A percentile compares a stretch with the other conserved stretches of the same genome.
Conservation (phyloP, 2,888 invertebrate species). For the Campoletis raptor region DNA sequence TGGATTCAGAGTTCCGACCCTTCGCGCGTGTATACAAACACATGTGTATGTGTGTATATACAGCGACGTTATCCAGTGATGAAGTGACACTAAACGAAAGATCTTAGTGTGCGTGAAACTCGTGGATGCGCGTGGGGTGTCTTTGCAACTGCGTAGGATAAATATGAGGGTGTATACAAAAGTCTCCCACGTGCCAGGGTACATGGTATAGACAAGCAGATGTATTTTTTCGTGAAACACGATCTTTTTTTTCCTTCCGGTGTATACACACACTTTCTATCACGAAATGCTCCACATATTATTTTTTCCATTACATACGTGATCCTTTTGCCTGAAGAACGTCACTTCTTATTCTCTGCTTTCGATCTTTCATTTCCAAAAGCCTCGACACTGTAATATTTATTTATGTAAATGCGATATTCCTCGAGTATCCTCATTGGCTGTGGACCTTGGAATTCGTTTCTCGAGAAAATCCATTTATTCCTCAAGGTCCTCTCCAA, state of each 20-base stretch:
- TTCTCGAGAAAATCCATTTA: not conserved
- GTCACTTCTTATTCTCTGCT: not conserved
- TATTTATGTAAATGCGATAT: not conserved
- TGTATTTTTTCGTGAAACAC: constrained; percentile 55
- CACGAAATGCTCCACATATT: constrained; percentile 29
- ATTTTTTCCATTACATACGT: constrained; percentile 29
- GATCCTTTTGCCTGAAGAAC: constrained; percentile 9
- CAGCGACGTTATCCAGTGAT: constrained; percentile 15
- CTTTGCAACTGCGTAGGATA: constrained; percentile 64
- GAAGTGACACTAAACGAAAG: constrained; percentile 23
- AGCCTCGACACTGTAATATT: not conserved
- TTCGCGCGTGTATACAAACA: not conserved
- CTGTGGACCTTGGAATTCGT: not conserved
- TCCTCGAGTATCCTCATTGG: not conserved
- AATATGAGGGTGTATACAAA: constrained; percentile 68
- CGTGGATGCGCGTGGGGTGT: constrained; percentile 27
- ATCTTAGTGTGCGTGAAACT: constrained; percentile 2
- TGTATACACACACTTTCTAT: not conserved
- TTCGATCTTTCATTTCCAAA: constrained; percentile 24
- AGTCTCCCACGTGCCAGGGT: constrained; percentile 37
- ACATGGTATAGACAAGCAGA: constrained; percentile 45
- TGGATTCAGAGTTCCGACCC: constrained; percentile 24
- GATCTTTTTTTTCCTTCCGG: constrained; percentile 25
- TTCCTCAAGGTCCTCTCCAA: not conserved
- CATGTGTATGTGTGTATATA: not conserved